Conservation (phyloP, 2,888 invertebrate species). For the Aquatica leii region DNA sequence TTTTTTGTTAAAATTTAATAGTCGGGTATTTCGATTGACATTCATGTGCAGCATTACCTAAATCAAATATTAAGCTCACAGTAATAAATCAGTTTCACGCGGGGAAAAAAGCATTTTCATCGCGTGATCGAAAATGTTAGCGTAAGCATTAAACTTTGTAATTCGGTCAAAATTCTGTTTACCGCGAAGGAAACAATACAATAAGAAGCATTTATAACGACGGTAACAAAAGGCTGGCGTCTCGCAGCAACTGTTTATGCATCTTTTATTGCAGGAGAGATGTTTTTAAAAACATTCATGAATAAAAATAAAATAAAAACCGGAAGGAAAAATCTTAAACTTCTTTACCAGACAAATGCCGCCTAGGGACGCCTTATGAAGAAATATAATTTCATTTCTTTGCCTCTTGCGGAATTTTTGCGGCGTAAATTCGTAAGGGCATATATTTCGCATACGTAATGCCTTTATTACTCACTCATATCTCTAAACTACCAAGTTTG, state of each 20-base stretch:
- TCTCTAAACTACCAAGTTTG: too few relatives aligned
- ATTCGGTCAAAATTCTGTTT: conserved; percentile 30
- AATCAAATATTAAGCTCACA: conserved; percentile 20
- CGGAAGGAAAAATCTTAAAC: conserved; percentile 51
- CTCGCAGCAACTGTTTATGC: conserved; percentile 45
- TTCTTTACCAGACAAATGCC: conserved; percentile 52
- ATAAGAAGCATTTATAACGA: conserved; percentile 31
- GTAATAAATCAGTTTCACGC: conserved; percentile 27
- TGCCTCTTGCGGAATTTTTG: conserved; percentile 49
- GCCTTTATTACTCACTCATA: conserved; percentile 49
- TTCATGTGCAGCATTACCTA: conserved; percentile 25
- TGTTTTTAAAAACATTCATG: conserved; percentile 51
- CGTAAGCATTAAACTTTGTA: conserved; percentile 13
- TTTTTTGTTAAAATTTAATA: conserved; percentile 27
- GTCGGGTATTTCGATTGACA: conserved; percentile 24
- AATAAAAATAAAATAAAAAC: conserved; percentile 54
- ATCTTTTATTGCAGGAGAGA: conserved; percentile 47
- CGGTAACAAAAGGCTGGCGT: conserved; percentile 36
- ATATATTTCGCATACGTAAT: conserved; percentile 54
- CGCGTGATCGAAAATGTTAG: conserved; percentile 16
- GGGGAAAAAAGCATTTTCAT: background rate
- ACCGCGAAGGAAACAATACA: conserved; percentile 33
- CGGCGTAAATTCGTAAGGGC: conserved; percentile 48
- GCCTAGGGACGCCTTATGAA: conserved; percentile 54
- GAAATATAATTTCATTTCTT: conserved; percentile 55